Base-by-base conservation (phyloP, 2,797 vertebrate genomes). In the Antennarius maculatus region DNA sequence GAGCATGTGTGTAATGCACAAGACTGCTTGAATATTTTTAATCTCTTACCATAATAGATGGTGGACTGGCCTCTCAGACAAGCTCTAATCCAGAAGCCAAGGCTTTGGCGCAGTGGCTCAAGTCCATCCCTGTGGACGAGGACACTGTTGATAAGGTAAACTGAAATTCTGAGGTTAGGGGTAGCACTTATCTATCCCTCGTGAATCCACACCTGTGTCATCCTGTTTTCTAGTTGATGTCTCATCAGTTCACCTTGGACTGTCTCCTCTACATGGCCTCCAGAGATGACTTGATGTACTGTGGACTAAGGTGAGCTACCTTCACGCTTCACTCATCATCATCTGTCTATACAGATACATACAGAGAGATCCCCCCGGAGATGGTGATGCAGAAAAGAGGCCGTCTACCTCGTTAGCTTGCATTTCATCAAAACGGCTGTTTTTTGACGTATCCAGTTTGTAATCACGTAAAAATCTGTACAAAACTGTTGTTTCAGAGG, bases 251-350 rank as follows among this genome's bases (percentile, higher is more conserved):
- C 92, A 95, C 93, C 53, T 91, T 97, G 82, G 91, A 89, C 27
- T 83, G 85, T 78, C 91, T 97, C 65, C 88, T 96, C 64, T 66
- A 64, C 70, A 79, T 88, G 51, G 93, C 93, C 77, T 93, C 91
- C 60, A 91, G 86, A 63, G 95, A 97, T 0, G 96, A 97, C 75
- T 90, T 97, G 73, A 88, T 88, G 70, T 96, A 97, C 69, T 92
- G 92, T 51, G 85, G 77, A 54, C 92, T 97, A 86, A 96, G 93
- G 96, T 97, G 90, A 87, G 80, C 18, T 28, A 58, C 46, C 64
- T 31, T 16, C 43, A 15, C 54, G 6, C 48, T 70, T 74, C 66
- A 50, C 17, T 0, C 7, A n/a, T 60, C 45, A 18, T 18, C 13
- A 18, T 54, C 61, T 29, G 43, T 53, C 45, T 54, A 63, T 23